phyloP scores from a whole-genome alignment of 2,888 invertebrate species.

The Lysandra bellargus region DNA sequence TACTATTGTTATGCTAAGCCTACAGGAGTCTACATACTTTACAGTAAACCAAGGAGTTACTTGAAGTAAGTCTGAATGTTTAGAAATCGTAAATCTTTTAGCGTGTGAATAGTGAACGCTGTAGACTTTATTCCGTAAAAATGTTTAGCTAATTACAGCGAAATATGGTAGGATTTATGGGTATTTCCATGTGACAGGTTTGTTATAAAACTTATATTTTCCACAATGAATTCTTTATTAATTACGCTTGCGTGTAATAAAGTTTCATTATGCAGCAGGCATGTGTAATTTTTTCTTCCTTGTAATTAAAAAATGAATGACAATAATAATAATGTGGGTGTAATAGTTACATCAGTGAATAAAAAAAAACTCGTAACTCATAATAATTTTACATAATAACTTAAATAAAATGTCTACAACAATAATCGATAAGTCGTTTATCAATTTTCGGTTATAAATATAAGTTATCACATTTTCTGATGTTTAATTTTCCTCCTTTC shows the following conservation, averaged over 20 bases:
- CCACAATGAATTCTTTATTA: conserved; percentile 14
- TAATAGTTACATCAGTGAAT: neutral
- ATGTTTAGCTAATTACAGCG: neutral
- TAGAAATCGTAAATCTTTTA: neutral
- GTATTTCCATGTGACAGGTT: neutral
- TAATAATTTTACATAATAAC: neutral
- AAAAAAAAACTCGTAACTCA: neutral
- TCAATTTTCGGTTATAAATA: conserved; percentile 3
- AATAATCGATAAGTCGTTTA: neutral
- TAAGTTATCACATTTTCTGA: neutral
- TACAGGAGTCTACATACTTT: too few species aligned
- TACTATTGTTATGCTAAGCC: too few species aligned
- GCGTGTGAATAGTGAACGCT: neutral
- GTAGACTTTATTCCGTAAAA: neutral
- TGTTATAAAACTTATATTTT: conserved; percentile 7
- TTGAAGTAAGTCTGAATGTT: neutral
- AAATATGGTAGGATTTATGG: neutral
- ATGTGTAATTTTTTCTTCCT: conserved; percentile 11
- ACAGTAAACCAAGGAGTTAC: neutral
- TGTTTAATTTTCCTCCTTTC: neutral
- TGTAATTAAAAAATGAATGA: neutral
- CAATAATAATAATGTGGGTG: neutral
- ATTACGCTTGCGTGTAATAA: conserved; percentile 15
- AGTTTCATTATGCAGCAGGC: neutral
- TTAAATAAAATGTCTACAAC: neutral